A percentile compares a stretch with the other conserved stretches of the same genome.
Evolutionary conservation across 2,797 vertebrate species (phyloP).

Genomic region (Syngnathus acus): DNA sequence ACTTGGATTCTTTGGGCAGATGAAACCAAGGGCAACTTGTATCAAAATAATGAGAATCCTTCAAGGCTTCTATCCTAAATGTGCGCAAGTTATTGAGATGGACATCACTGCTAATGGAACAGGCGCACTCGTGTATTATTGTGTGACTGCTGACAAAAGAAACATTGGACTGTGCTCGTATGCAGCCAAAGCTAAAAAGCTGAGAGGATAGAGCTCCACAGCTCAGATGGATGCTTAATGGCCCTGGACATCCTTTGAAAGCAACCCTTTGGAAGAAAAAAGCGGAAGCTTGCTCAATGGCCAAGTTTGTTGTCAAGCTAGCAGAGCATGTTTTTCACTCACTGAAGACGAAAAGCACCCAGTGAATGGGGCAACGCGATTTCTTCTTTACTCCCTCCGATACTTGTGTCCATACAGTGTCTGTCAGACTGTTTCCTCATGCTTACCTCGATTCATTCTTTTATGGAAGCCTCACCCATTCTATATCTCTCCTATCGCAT

Average conservation of each 20-base stretch:
- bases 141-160: no score
- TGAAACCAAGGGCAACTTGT: background rate
- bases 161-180: background rate
- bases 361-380: background rate
- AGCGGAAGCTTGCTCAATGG: background rate
- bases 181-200: background rate
- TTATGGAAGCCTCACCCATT: conserved; percentile 42
- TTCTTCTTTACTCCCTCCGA: background rate
- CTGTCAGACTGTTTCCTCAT: background rate
- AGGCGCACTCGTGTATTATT: no score
- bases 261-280: background rate
- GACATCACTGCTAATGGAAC: background rate
- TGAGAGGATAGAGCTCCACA: background rate
- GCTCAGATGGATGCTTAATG: background rate
- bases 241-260: background rate
- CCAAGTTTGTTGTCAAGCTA: background rate
- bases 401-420: background rate
- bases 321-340: background rate
- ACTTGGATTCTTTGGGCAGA: background rate
- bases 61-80: no score
- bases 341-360: background rate
- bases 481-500: conserved; percentile 60
- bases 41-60: background rate
- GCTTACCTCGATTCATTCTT: background rate
- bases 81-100: background rate